phyloP scores from a whole-genome alignment of 1,140 invertebrate species.

The Zaprionus gabonicus region DNA sequence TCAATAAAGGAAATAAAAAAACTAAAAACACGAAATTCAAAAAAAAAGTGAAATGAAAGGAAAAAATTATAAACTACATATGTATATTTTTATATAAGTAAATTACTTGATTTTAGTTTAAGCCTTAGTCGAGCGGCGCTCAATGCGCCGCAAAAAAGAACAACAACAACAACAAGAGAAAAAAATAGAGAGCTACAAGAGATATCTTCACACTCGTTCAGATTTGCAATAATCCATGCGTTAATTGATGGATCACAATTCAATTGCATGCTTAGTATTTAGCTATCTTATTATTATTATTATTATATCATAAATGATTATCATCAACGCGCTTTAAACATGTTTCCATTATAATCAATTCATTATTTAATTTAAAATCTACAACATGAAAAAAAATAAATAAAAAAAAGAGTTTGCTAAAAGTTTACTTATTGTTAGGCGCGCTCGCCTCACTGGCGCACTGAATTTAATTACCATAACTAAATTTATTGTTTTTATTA shows the following conservation, averaged over 20 bases:
- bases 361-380: conserved; percentile 63
- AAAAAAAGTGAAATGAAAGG: conserved; percentile 34
- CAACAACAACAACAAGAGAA: conserved; percentile 17
- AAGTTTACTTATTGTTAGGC: conserved; percentile 73
- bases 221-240: conserved; percentile 66
- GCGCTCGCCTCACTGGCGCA: conserved; percentile 35
- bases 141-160: conserved; percentile 11
- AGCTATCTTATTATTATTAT: conserved; percentile 2
- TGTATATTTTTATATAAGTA: conserved; percentile 73
- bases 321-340: conserved; percentile 65
- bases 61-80: conserved; percentile 37
- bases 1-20: conserved; percentile 40
- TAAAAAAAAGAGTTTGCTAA: conserved; percentile 58
- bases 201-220: conserved; percentile 70
- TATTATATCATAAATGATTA: conserved; percentile 52
- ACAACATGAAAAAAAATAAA: conserved; percentile 27
- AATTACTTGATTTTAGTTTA: conserved; percentile 60
- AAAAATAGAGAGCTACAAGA: conserved; percentile 23
- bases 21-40: conserved; percentile 36
- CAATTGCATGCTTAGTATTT: conserved; percentile 51
- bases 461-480: conserved; percentile 50
- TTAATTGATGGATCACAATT: conserved; percentile 34
- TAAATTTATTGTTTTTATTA: conserved; percentile 53
- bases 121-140: conserved; percentile 59
- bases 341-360: conserved; percentile 71